Evolutionary conservation across 2,797 vertebrate genomes (phyloP), one percentile per base, ranked within the genome.

Genomic region (Gadopsis marmoratus): DNA sequence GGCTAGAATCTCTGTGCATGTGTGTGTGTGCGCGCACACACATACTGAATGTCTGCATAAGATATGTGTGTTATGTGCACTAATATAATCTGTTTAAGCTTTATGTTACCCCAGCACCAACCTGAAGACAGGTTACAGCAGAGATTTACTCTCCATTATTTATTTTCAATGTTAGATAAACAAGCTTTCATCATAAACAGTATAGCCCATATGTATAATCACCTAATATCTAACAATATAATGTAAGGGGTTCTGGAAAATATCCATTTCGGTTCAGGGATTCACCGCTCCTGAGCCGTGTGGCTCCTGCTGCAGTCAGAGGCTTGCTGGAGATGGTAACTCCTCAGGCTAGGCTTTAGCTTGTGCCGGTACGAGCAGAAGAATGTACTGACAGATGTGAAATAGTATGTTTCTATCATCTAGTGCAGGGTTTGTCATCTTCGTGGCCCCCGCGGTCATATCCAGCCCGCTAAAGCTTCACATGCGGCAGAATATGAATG

Each of bases 211-310:
- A 35, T 39, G 6, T 56, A 11, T 39, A 66, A 85, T 69, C 75
- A 62, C 68, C 13, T 59, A 67, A 65, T 63, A 83, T 78, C 37
- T 50, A 4, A 71, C 21, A 71, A 68, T 53, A 71, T 81, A 5
- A 74, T 84, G 59, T 70, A 76, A 55, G 5, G 39, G 65, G 8
- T 23, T 78, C 45, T 31, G 55, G 55, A 47, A 87, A 77, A 83
- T 73, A 53, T 78, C 59, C 11, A 4, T 63, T 73, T 76, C 23
- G 70, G 33, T 53, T 54, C 16, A 29, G 47, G 58, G 54, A 47
- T 71, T 62, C 26, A 45, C 9, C 59, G 51, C 33, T 67, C 14
- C 26, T 0, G 11, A 53, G 56, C 13, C 41, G 23, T 11, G 0
- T 14, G 16, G 19, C 67, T 72, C 29, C 54, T 77, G 43, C n/a